Percentiles rank a stretch among this genome's conserved stretches.
Evolutionary conservation across 2,797 vertebrate genomes (phyloP).

Genomic region (Vipera latastei): DNA sequence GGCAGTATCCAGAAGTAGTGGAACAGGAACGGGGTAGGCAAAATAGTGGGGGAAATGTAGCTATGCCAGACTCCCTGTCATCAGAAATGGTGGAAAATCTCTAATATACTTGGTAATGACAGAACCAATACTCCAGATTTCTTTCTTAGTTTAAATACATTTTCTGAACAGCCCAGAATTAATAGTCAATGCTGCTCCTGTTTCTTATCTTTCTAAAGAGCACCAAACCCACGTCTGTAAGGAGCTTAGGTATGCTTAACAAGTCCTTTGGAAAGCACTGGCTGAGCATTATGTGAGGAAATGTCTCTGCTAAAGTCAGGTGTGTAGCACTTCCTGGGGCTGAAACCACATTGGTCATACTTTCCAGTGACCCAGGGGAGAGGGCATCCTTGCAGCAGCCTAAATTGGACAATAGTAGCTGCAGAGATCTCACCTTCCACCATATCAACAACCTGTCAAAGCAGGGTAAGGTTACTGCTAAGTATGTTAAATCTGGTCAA

Average conservation of each 20-base stretch:
- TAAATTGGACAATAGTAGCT: background rate
- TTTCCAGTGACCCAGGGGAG: background rate
- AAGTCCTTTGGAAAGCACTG: background rate
- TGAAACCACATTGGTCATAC: background rate
- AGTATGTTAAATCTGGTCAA: background rate
- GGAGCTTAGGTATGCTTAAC: background rate
- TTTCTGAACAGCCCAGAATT: background rate
- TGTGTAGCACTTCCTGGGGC: background rate
- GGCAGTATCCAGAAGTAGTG: background rate
- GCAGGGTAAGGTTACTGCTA: background rate
- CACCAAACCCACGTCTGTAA: background rate
- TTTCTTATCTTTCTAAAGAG: background rate
- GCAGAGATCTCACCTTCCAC: background rate
- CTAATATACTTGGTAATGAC: background rate
- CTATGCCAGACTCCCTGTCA: fast-evolving
- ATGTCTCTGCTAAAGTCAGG: background rate
- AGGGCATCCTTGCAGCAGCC: background rate
- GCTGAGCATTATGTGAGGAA: background rate
- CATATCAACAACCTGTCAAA: background rate
- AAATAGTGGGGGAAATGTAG: background rate
- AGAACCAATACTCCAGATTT: background rate
- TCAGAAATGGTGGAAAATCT: background rate
- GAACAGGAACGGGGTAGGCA: background rate
- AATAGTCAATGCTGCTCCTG: background rate
- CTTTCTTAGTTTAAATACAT: background rate